These are phyloP conservation scores for Cryptocephalus moraei DNA, from an alignment of 2,888 invertebrate species.

Conservation along the genomic window DNA sequence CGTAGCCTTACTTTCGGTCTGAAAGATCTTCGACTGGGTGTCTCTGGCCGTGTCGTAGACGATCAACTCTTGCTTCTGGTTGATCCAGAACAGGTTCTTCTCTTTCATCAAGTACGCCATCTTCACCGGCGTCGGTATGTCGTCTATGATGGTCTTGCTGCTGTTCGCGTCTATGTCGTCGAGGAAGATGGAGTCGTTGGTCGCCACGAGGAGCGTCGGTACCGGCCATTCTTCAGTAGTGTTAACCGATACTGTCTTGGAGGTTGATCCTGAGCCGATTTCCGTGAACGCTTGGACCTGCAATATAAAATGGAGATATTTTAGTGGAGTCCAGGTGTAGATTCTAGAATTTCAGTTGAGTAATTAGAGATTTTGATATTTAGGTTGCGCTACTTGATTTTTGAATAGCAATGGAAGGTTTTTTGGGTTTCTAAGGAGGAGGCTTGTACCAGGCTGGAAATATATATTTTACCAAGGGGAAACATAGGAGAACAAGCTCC, in stretches of 20 bases:
- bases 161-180: conserved; percentile 66
- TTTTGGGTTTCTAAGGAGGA: too few relatives aligned
- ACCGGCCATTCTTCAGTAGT: conserved; percentile 67
- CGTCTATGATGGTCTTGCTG: conserved; percentile 45
- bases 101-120: conserved; percentile 60
- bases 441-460: too few relatives aligned
- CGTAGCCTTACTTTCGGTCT: conserved; percentile 47
- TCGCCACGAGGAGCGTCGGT: conserved; percentile 67
- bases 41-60: conserved; percentile 43
- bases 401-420: too few relatives aligned
- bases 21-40: conserved; percentile 46
- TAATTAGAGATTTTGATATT: too few relatives aligned
- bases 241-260: conserved; percentile 52
- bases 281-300: conserved; percentile 74
- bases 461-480: too few relatives aligned
- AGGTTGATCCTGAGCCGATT: conserved; percentile 64
- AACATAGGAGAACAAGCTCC: too few relatives aligned
- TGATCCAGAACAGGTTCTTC: conserved; percentile 71
- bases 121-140: conserved; percentile 58
- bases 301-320: conserved; percentile 17
- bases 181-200: conserved; percentile 60
- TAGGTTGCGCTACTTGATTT: too few relatives aligned
- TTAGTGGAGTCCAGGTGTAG: background rate
- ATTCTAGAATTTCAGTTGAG: too few relatives aligned
- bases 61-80: conserved; percentile 62